A percentile compares a stretch with the other conserved stretches of the same genome.
Conservation (phyloP, 2,888 invertebrate species). For the Onchidella celtica region DNA sequence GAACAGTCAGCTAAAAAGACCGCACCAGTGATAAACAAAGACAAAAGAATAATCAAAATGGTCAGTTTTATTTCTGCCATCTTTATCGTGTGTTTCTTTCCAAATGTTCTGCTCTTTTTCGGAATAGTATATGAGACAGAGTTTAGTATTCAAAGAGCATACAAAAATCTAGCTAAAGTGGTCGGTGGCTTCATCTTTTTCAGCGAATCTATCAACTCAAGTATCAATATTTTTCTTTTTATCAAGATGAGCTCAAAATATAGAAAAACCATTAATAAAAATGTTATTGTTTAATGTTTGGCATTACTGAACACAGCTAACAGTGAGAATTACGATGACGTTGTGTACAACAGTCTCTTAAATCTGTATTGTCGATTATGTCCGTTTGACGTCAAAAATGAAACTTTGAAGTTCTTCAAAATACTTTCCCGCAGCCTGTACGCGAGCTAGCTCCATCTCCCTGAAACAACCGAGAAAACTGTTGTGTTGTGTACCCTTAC, state of each 20-base stretch:
- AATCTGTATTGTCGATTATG: too few species aligned
- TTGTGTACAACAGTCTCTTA: too few species aligned
- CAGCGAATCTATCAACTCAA: background rate
- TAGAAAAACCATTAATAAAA: background rate
- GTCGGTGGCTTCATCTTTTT: background rate
- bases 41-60: background rate
- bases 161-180: conserved; percentile 6
- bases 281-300: too few species aligned
- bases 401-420: too few species aligned
- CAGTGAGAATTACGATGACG: too few species aligned
- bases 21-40: background rate
- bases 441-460: too few species aligned
- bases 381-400: too few species aligned
- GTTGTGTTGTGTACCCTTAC: too few species aligned
- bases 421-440: too few species aligned
- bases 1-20: background rate
- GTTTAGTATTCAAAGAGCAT: background rate
- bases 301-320: too few species aligned
- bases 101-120: background rate
- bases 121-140: background rate
- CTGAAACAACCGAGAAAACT: too few species aligned
- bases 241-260: background rate
- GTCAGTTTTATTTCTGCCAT: background rate
- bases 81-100: background rate
- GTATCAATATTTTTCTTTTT: conserved; percentile 17